These are phyloP conservation scores for Carcharodon carcharias DNA, from an alignment of 2,797 vertebrate species.

Conservation along the genomic window DNA sequence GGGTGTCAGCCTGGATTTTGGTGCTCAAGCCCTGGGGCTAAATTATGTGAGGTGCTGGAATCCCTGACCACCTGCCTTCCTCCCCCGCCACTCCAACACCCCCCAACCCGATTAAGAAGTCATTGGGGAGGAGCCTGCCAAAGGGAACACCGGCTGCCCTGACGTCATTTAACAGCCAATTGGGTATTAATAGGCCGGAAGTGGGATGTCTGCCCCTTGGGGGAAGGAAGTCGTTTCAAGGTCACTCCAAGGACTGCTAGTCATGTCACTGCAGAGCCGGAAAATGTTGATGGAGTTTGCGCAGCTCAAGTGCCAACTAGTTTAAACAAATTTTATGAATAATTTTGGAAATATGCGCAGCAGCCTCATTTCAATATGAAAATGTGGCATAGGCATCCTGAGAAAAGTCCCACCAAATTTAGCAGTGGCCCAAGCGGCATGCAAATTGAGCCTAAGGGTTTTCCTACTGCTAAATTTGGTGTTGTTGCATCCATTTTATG, in stretches of 20 bases:
- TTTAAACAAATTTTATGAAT: no score
- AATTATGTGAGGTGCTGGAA: background rate
- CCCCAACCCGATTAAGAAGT: background rate
- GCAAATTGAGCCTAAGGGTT: no score
- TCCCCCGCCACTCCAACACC: no score
- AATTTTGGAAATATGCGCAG: no score
- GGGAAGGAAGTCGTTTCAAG: background rate
- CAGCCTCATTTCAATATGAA: background rate
- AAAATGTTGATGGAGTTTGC: no score
- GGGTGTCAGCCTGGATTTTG: background rate
- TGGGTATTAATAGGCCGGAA: background rate
- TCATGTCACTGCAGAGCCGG: no score
- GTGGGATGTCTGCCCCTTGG: background rate
- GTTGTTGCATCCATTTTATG: background rate
- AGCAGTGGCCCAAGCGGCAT: background rate
- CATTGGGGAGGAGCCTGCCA: no score
- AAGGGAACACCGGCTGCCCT: background rate
- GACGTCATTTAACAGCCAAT: background rate
- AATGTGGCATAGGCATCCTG: background rate
- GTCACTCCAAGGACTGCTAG: no score
- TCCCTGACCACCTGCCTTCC: background rate
- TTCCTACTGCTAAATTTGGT: background rate
- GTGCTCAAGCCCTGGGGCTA: background rate
- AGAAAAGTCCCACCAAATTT: background rate
- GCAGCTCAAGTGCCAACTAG: no score